Base-by-base conservation (phyloP, 2,797 vertebrate genomes). In the Rhinatrema bivittatum region DNA sequence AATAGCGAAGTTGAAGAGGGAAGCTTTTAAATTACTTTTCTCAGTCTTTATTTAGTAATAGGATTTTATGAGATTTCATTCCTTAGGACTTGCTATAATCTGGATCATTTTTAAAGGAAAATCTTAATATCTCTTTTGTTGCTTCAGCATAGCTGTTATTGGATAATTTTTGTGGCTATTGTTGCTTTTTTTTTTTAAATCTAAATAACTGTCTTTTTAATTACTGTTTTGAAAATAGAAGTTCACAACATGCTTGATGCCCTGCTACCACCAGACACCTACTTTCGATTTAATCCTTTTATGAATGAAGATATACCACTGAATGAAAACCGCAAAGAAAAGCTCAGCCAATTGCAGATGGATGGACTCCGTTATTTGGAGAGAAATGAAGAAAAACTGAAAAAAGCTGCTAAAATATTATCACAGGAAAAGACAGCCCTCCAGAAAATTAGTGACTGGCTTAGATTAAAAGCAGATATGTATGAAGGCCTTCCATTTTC, bases 211-310 rank as follows among this genome's bases (percentile, higher is more conserved):
- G n/a, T 36, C 27, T 7, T 5, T 36, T 50, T 72, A 11, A 59
- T 55, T 65, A 46, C 56, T 24, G 3, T 18, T 9, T 11, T 31
- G n/a, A 60, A 62, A 66, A 16, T 78, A 98, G 95, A 97, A 80
- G 91, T 97, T 57, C 95, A 98, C 59, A 73, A 87, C 54, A 98
- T 93, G 87, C 81, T 98, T 30, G 85, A 95, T 34, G 89, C 86
- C 14, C 82, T 97, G 31, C 83, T 97, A 36, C 93, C 91, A 24
- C 67, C 89, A 5, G 62, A 94, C 61, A 88, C 88, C 2, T 98
- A 98, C 26, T 98, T 94, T 76, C 89, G 95, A 70, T 96, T 98
- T 77, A 98, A 98, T 75, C 95, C 95, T n/a, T 79, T 87, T 31
- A 79, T 97, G 81, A 90, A 75, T 37, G 92, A 98, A 59, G 94